phyloP scores from a whole-genome alignment of 1,140 invertebrate genomes.

The Mya arenaria region DNA sequence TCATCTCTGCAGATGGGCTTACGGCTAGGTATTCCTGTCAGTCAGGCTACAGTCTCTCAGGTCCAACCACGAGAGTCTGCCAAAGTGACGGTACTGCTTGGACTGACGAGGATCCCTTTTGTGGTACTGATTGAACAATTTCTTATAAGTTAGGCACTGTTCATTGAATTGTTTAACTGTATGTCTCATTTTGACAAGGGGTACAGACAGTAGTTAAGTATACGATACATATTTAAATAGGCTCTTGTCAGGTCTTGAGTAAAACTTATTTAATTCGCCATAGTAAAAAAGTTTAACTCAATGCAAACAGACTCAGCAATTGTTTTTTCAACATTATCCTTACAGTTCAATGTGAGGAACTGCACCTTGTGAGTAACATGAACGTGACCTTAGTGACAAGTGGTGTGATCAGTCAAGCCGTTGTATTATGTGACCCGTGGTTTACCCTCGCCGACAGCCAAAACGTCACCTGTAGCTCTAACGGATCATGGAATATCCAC shows the following conservation, averaged over 20 bases:
- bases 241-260: not conserved
- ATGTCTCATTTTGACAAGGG: not conserved
- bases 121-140: not conserved
- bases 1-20: slow-evolving; percentile 12
- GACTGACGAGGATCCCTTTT: slow-evolving; percentile 12
- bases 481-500: slow-evolving; percentile 20
- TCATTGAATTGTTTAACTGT: not conserved
- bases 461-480: slow-evolving; percentile 25
- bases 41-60: slow-evolving; percentile 11
- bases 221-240: not conserved
- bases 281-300: not conserved
- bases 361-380: not conserved
- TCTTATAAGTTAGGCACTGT: not conserved
- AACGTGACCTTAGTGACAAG: slow-evolving; percentile 1
- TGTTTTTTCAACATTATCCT: not conserved
- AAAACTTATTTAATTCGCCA: not conserved
- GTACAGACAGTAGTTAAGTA: not conserved
- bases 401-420: not conserved
- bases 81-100: slow-evolving; percentile 19
- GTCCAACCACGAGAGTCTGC: not conserved
- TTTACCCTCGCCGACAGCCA: slow-evolving; percentile 7
- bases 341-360: slow-evolving; percentile 4
- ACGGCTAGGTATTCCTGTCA: slow-evolving; percentile 9
- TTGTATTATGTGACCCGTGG: slow-evolving; percentile 11
- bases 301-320: not conserved